A percentile compares a stretch with the other conserved stretches of the same genome.
These are phyloP conservation scores for Nannoperca australis DNA, from an alignment of 2,797 vertebrate genomes.

Conservation along the genomic window DNA sequence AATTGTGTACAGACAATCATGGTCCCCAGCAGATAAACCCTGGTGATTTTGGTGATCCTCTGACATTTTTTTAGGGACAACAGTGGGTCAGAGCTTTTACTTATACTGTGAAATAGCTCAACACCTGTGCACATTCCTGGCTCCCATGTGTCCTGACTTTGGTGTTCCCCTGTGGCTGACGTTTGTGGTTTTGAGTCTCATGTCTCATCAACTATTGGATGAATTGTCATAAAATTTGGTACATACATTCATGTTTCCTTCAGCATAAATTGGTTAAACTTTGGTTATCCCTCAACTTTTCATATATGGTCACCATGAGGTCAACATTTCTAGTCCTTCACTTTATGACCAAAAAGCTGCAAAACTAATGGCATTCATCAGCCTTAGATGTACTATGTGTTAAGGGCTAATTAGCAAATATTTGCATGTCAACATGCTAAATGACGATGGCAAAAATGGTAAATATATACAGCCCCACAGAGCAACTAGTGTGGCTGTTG, in stretches of 20 bases:
- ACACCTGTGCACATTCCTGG: neutral
- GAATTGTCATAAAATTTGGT: neutral
- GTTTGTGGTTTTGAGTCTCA: neutral
- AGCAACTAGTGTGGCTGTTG: neutral
- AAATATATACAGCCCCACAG: neutral
- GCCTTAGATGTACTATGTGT: neutral
- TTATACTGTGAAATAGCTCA: neutral
- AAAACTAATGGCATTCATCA: neutral
- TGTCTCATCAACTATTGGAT: neutral
- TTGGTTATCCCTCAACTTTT: neutral
- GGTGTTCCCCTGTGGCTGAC: neutral
- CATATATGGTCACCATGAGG: neutral
- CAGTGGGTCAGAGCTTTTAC: too few species aligned
- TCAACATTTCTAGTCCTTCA: neutral
- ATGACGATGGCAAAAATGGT: neutral
- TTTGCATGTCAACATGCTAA: neutral
- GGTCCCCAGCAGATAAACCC: neutral
- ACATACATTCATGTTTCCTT: neutral
- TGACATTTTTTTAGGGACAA: neutral
- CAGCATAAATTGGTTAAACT: neutral
- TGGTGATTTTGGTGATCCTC: neutral
- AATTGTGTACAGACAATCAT: neutral
- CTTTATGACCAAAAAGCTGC: neutral
- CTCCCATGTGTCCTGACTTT: neutral
- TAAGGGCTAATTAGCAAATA: neutral